A percentile compares a stretch with the other conserved stretches of the same genome.
Evolutionary conservation across 2,888 invertebrate genomes (phyloP).

Genomic region (Rapana venosa): DNA sequence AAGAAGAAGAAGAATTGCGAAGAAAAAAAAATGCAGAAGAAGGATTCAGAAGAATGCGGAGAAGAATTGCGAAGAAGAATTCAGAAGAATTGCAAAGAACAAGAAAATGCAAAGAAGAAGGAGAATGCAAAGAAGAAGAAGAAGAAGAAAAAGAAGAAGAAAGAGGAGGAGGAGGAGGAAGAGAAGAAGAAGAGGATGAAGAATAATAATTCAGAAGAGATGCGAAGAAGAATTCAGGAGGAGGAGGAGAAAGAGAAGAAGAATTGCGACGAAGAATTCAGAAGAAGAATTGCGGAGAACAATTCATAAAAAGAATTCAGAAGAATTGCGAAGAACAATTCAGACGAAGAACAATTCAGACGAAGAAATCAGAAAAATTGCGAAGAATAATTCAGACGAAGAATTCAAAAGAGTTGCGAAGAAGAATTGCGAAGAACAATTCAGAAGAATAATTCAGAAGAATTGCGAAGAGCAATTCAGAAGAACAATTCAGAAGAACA

Average conservation of each 20-base stretch:
- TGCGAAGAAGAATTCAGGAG: neutral
- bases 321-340: neutral
- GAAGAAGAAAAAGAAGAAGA: neutral
- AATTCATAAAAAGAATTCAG: neutral
- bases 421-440: neutral
- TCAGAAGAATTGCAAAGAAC: no score
- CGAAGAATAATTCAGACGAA: neutral
- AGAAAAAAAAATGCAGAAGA: neutral
- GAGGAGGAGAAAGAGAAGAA: neutral
- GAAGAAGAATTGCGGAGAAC: neutral
- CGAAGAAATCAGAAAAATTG: neutral
- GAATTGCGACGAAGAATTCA: neutral
- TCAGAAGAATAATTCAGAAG: neutral
- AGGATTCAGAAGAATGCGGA: neutral
- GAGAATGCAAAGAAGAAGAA: neutral
- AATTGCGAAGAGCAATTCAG: neutral
- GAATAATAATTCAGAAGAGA: neutral
- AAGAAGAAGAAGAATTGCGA: neutral
- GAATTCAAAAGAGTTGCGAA: neutral
- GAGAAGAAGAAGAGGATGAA: neutral
- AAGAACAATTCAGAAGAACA: no score
- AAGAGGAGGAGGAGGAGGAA: neutral
- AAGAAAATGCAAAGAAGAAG: no score
- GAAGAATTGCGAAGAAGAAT: neutral
- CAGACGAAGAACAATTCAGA: neutral